A percentile compares a stretch with the other conserved stretches of the same genome.
Evolutionary conservation across 2,797 vertebrate genomes (phyloP).

Genomic region (Paedocypris micromegethes): DNA sequence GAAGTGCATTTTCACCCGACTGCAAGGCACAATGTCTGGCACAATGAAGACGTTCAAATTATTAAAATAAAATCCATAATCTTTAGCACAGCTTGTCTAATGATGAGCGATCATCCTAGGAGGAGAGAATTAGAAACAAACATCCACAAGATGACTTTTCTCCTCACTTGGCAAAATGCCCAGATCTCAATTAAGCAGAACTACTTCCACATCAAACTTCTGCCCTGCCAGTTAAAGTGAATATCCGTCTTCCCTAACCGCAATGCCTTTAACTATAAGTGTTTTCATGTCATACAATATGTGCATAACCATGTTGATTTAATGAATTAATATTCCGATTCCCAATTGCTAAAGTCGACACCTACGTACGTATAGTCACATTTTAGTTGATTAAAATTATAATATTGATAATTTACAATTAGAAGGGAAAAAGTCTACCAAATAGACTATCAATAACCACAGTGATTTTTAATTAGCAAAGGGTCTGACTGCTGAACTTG

Average conservation of each 20-base stretch:
- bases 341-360: too few relatives aligned
- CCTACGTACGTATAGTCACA: background rate
- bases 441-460: constrained; percentile 25
- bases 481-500: constrained; percentile 49
- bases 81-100: constrained; percentile 84
- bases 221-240: constrained; percentile 82
- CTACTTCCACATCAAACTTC: constrained; percentile 82
- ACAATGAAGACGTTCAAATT: constrained; percentile 86
- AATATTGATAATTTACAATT: constrained; percentile 25
- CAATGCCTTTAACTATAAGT: constrained; percentile 60
- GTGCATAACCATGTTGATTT: constrained; percentile 28
- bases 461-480: constrained; percentile 54
- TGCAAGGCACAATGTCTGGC: constrained; percentile 76
- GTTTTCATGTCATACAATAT: constrained; percentile 32
- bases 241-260: constrained; percentile 41
- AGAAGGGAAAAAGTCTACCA: constrained; percentile 24
- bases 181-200: constrained; percentile 97
- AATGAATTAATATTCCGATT: background rate
- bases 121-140: constrained; percentile 74
- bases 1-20: constrained; percentile 71
- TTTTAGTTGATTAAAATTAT: background rate
- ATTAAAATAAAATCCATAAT: constrained; percentile 90
- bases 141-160: constrained; percentile 62
- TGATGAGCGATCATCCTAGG: constrained; percentile 83
- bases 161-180: constrained; percentile 92